A percentile compares a stretch with the other conserved stretches of the same genome.
Conservation (phyloP, 2,888 invertebrate species). For the Carterocephalus palaemon region DNA sequence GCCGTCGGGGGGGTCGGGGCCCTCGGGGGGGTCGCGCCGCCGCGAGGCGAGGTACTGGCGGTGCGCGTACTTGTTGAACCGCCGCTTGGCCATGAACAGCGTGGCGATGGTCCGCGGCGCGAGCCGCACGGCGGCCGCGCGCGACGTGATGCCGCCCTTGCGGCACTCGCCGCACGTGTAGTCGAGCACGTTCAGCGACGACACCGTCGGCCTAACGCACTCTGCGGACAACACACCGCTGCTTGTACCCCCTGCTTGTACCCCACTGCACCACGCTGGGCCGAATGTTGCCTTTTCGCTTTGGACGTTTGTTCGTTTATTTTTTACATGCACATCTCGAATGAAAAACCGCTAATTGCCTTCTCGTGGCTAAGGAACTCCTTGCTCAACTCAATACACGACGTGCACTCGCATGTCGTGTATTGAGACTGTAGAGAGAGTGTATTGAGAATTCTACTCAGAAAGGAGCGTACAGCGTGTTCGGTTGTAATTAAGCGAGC, state of each 20-base stretch:
- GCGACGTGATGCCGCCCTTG: constrained; percentile 73
- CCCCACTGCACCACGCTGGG: constrained; percentile 4
- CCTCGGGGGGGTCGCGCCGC: constrained; percentile 27
- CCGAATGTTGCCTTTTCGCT: not conserved
- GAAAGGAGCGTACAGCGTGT: too few species aligned
- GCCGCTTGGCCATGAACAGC: constrained; percentile 75
- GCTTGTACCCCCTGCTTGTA: constrained; percentile 9
- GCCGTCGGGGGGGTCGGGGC: constrained; percentile 27
- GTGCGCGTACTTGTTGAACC: constrained; percentile 77
- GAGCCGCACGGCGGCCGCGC: constrained; percentile 69
- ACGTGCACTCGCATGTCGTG: too few species aligned
- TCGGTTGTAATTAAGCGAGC: too few species aligned
- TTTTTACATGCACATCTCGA: too few species aligned
- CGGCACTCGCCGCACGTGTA: constrained; percentile 75
- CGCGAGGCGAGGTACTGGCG: constrained; percentile 66
- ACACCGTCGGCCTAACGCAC: constrained; percentile 70
- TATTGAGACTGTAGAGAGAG: too few species aligned
- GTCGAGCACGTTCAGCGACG: constrained; percentile 65
- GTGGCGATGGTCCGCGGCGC: constrained; percentile 75
- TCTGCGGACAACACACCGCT: constrained; percentile 45
- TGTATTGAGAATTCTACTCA: too few species aligned
- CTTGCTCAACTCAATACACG: too few species aligned
- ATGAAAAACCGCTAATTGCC: too few species aligned
- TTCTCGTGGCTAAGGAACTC: too few species aligned
- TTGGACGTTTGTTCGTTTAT: too few species aligned